A percentile compares a stretch with the other conserved stretches of the same genome.
These are phyloP conservation scores for Pachyramphus minor DNA, from an alignment of 2,113 vertebrate genomes.

Conservation along the genomic window DNA sequence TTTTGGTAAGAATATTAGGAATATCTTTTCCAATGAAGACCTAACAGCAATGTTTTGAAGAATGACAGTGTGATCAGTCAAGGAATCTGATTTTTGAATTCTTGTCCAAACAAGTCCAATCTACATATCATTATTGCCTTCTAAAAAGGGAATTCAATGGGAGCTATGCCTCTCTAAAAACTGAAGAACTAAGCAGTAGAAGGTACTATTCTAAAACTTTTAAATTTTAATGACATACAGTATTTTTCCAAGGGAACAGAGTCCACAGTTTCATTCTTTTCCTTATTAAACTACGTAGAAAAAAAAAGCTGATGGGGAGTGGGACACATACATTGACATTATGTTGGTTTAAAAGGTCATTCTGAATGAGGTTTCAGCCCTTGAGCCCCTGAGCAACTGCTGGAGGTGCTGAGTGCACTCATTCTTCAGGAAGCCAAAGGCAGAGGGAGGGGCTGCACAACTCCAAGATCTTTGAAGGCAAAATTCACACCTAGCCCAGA, in stretches of 20 bases:
- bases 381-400: background rate
- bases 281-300: background rate
- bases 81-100: constrained; percentile 58
- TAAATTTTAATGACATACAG: background rate
- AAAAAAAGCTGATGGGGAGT: background rate
- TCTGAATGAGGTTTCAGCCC: background rate
- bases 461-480: background rate
- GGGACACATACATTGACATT: background rate
- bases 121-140: constrained; percentile 46
- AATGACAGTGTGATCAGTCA: constrained; percentile 50
- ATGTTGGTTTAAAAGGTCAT: background rate
- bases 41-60: background rate
- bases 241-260: background rate
- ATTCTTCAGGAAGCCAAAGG: background rate
- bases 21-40: constrained; percentile 29
- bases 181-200: constrained; percentile 11
- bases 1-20: constrained; percentile 28
- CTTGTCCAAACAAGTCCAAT: constrained; percentile 65
- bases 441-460: background rate
- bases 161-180: constrained; percentile 19
- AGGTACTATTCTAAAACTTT: constrained; percentile 38
- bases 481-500: background rate
- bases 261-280: background rate
- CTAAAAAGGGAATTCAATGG: constrained; percentile 61
- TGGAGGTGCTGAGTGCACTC: background rate